Percentiles rank a stretch among this genome's conserved stretches.
Evolutionary conservation across 1,140 invertebrate species (phyloP).

Genomic region (Metaphire vulgaris): DNA sequence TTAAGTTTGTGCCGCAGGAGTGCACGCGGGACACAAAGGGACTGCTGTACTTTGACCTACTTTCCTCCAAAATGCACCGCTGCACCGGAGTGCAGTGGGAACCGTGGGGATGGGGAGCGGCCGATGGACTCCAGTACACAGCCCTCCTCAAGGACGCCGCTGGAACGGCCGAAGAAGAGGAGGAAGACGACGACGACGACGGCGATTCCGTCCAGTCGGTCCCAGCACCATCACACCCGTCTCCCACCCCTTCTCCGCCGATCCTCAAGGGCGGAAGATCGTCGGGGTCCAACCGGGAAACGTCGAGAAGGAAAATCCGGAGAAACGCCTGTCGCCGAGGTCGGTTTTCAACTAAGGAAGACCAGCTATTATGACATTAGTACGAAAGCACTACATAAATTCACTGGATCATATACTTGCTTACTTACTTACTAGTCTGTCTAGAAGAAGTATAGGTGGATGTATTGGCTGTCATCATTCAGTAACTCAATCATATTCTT

Average conservation of each 20-base stretch:
- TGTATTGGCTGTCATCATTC: no score
- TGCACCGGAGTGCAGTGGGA: conserved; percentile 22
- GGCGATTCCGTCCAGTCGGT: not conserved
- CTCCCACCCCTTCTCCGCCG: not conserved
- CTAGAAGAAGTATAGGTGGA: no score
- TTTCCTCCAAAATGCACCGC: conserved; percentile 28
- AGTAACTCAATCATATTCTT: no score
- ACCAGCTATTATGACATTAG: not conserved
- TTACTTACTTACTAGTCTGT: no score
- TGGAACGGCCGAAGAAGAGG: not conserved
- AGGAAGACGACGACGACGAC: not conserved
- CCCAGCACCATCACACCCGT: not conserved
- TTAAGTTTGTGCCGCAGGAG: conserved; percentile 38
- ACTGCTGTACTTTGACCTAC: conserved; percentile 37
- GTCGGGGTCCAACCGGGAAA: not conserved
- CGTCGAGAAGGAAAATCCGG: not conserved
- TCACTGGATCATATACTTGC: no score
- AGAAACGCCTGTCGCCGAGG: not conserved
- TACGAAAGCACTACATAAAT: no score
- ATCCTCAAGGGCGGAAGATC: not conserved
- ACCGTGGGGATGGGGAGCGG: conserved; percentile 24
- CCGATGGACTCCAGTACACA: conserved; percentile 3
- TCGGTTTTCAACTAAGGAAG: not conserved
- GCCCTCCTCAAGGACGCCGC: conserved; percentile 4
- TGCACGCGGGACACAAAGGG: conserved; percentile 42